Evolutionary conservation across 2,113 vertebrate species (phyloP), one percentile per base, ranked within the genome.

Genomic region (Actinemys pallida): DNA sequence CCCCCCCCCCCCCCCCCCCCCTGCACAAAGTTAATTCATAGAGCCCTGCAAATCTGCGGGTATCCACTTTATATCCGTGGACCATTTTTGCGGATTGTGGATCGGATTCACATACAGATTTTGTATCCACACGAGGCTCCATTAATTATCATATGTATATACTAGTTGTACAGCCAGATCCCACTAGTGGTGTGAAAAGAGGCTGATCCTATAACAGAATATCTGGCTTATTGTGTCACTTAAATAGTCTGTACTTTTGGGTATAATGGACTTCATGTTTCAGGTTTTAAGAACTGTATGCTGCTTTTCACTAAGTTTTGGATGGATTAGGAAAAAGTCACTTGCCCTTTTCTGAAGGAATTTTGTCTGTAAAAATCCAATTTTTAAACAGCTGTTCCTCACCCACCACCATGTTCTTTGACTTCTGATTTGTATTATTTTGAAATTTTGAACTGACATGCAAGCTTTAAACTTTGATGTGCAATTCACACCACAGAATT

Each of bases 1-100:
- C n/a, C n/a, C n/a, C n/a, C n/a, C n/a, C 11, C 7, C 27, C 3
- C 4, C 11, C 25, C 29, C 24, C 6, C 27, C 10, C 8, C 2
- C 1, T 20, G 35, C 8, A 65, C 31, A 35, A 17, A 3, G 16
- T 65, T 65, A 65, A 65, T 35, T 65, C 31, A 62, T 29, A 31
- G 12, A 62, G 57, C 12, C 11, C 57, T 62, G 57, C 27, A 31
- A 62, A 29, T 62, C 57, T 62, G 57, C 11, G 5, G 12, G 13
- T 62, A 62, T 13, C 11, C 57, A 29, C 12, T 62, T 62, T 27
- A 13, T 62, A 14, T 62, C 57, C 6, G 12, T 14, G 57, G 57
- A 62, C 29, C 27, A 31, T 6, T 62, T 62, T 62, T 13, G 11
- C 6, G 57, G 57, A 14, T 59, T 12, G 11, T 14, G 57, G 57